Percentiles rank a stretch among this genome's conserved stretches.
phyloP scores from a whole-genome alignment of 2,888 invertebrate genomes.

The Tineola bisselliella region DNA sequence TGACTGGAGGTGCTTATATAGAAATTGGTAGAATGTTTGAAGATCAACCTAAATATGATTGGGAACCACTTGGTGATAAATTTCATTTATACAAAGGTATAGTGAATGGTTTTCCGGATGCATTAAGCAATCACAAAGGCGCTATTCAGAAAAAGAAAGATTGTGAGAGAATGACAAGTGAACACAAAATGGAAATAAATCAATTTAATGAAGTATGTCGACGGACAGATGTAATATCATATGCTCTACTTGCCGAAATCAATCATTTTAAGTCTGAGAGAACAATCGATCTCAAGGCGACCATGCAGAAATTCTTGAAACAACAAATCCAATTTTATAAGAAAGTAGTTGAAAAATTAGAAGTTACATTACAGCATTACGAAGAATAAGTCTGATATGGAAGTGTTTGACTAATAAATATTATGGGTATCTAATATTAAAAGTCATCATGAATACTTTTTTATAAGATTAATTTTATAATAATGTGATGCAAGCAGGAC shows the following conservation, averaged over 20 bases:
- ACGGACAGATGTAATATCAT: constrained; percentile 91
- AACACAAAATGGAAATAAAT: constrained; percentile 84
- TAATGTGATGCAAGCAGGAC: constrained; percentile 52
- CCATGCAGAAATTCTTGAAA: constrained; percentile 85
- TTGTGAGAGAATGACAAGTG: constrained; percentile 81
- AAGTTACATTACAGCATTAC: constrained; percentile 62
- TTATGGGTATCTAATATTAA: not conserved
- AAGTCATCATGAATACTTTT: not conserved
- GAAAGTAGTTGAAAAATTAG: constrained; percentile 79
- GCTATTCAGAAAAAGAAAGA: constrained; percentile 90
- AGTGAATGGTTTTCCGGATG: constrained; percentile 89
- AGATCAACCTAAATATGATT: constrained; percentile 89
- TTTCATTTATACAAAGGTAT: constrained; percentile 95
- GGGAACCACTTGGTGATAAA: constrained; percentile 90
- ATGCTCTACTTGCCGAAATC: constrained; percentile 93
- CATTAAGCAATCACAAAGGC: constrained; percentile 87
- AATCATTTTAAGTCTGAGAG: constrained; percentile 91
- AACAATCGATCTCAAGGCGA: constrained; percentile 83
- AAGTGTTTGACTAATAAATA: not conserved
- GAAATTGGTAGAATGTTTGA: constrained; percentile 90
- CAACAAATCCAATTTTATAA: constrained; percentile 95
- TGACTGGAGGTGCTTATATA: constrained; percentile 89
- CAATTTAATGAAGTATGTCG: constrained; percentile 83
- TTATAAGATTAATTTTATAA: constrained; percentile 15
- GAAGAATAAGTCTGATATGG: constrained; percentile 38